Evolutionary conservation across 2,797 vertebrate species (phyloP).

Genomic region (Danio albolineatus): DNA sequence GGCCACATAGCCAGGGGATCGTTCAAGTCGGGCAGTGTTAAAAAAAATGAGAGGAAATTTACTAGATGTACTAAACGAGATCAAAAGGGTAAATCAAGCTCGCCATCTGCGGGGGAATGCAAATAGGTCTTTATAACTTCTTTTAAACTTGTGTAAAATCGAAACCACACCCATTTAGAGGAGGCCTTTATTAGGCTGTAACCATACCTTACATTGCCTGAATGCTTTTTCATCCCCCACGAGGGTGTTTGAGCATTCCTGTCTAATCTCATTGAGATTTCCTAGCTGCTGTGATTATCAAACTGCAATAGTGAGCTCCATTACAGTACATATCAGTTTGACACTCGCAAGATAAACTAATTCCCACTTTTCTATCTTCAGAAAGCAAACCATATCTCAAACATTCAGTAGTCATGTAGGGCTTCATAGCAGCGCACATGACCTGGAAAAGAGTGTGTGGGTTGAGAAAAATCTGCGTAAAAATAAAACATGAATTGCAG

Average conservation of each 20-base stretch:
- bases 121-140: conserved; percentile 32
- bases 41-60: conserved; percentile 31
- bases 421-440: neutral
- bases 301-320: conserved; percentile 19
- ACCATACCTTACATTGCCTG: conserved; percentile 55
- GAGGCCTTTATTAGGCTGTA: conserved; percentile 37
- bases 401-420: neutral
- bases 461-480: conserved; percentile 11
- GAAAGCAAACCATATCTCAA: neutral
- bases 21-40: conserved; percentile 28
- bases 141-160: conserved; percentile 28
- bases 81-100: conserved; percentile 21
- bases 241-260: conserved; percentile 48
- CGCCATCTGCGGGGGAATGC: conserved; percentile 36
- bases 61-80: conserved; percentile 14
- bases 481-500: conserved; percentile 13
- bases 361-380: neutral
- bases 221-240: conserved; percentile 49
- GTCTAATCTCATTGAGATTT: conserved; percentile 56
- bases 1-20: conserved; percentile 17
- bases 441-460: neutral
- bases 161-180: conserved; percentile 33
- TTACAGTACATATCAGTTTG: conserved; percentile 2
- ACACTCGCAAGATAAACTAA: neutral
- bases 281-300: conserved; percentile 28